Evolutionary conservation across 2,888 invertebrate species (phyloP), one percentile per base, ranked within the genome.

Genomic region (Antitype chi): DNA sequence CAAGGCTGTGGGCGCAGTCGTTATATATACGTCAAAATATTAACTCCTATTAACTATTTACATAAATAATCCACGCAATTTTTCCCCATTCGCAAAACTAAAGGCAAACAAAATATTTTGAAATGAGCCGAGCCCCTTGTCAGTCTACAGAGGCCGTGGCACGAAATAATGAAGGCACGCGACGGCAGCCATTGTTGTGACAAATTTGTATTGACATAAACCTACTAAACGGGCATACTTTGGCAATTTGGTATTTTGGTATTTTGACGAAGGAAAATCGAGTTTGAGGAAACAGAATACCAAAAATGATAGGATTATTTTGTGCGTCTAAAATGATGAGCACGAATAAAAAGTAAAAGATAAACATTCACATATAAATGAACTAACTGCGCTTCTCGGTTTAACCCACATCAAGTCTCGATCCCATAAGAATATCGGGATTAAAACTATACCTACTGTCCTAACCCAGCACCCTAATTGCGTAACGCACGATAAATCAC

Each of bases 171-270:
- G 25, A 68, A 72, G 63, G 62, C 86, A 86, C 84, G 86, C 86
- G 25, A 76, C n/a, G 59, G 23, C 38, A 66, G 63, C n/a, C 53
- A 67, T 38, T 17, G 67, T 63, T 74, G 78, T 83, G 77, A 87
- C 86, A 86, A 86, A 86, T 70, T 87, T 69, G 64, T 81, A 81
- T 86, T 74, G 84, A 70, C 76, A 87, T 69, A 75, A 82, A 75
- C 68, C 59, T 59, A 25, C 53, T 64, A 69, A 85, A 74, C 13
- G 53, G 59, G 47, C 38, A 53, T 75, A 59, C 62, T 81, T 76
- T 49, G 47, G 32, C 49, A 74, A 64, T 82, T 68, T 73, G 20
- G 20, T 38, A 70, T 63, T 82, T 84, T 72, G 47, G 23, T 43
- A 73, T 70, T 63, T 66, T 49, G 67, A 28, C 3, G 49, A 63